Percentiles rank a stretch among this genome's conserved stretches.
Conservation (phyloP, 2,797 vertebrate genomes). For the Enteromius anoplus region DNA sequence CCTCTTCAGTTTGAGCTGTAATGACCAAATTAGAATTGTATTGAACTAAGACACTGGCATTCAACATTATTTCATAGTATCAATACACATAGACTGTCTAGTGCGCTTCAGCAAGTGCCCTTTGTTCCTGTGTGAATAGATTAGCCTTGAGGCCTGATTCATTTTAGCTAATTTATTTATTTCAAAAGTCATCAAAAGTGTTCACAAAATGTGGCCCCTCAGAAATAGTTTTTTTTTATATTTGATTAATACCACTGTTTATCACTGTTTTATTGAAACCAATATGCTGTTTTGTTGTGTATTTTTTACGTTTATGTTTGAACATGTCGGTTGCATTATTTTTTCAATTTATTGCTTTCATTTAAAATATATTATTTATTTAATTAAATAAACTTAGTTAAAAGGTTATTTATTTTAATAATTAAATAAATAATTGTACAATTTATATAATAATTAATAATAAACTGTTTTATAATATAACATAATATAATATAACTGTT, state of each 20-base stretch:
- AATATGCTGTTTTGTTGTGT: not conserved
- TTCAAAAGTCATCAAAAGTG: not conserved
- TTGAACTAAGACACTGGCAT: not conserved
- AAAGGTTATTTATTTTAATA: not conserved
- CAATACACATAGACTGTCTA: not conserved
- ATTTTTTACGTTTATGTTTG: not conserved
- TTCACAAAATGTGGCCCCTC: not conserved
- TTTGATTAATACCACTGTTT: not conserved
- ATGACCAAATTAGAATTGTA: slow-evolving; percentile 27
- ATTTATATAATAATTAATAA: not conserved
- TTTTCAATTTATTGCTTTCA: not conserved
- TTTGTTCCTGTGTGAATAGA: not conserved
- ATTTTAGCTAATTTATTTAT: not conserved
- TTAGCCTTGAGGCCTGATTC: not conserved
- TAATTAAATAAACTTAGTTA: not conserved
- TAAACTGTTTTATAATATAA: not conserved
- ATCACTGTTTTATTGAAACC: not conserved
- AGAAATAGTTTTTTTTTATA: not conserved
- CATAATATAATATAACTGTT: not conserved
- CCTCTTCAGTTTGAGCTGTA: not conserved
- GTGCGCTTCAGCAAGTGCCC: not conserved
- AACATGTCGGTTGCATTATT: not conserved
- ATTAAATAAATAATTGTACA: not conserved
- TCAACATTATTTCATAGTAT: not conserved
- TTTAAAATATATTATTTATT: not conserved